Percentiles rank a stretch among this genome's conserved stretches.
Conservation (phyloP, 2,888 invertebrate species). For the Tortrix viridana region DNA sequence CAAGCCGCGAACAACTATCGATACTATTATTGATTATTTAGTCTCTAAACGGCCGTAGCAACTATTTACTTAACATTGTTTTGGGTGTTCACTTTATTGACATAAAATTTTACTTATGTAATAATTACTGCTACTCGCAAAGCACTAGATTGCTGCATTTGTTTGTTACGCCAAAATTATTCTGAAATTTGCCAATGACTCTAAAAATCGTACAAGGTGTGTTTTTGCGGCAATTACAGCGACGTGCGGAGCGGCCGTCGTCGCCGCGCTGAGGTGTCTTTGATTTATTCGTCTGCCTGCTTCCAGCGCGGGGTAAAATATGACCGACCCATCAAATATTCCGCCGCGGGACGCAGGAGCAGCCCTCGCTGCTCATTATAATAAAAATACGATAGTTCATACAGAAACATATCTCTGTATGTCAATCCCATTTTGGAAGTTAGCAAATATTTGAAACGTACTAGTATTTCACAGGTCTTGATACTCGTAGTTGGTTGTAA, state of each 20-base stretch:
- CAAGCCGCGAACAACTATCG: neutral
- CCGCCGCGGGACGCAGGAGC: conserved; percentile 68
- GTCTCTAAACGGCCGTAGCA: neutral
- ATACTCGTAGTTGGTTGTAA: conserved; percentile 42
- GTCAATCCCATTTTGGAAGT: conserved; percentile 61
- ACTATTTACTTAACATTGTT: no score
- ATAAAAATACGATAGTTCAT: conserved; percentile 81
- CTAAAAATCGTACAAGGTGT: conserved; percentile 74
- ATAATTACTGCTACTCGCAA: no score
- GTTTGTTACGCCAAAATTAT: conserved; percentile 55
- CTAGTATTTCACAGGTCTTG: conserved; percentile 44
- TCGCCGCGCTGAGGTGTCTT: conserved; percentile 73
- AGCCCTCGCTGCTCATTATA: conserved; percentile 77
- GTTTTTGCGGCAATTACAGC: conserved; percentile 81
- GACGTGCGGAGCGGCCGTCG: conserved; percentile 75
- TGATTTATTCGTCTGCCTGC: conserved; percentile 80
- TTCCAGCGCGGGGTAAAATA: conserved; percentile 75
- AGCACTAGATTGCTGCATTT: conserved; percentile 23
- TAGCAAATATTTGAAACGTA: conserved; percentile 50
- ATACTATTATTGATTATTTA: conserved; percentile 51
- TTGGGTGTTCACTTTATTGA: no score
- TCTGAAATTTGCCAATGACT: conserved; percentile 79
- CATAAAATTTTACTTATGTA: no score
- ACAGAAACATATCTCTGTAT: conserved; percentile 59
- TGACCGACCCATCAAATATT: conserved; percentile 78